These are phyloP conservation scores for Pristionchus pacificus DNA, from an alignment of 1,140 invertebrate genomes.

Conservation along the genomic window DNA sequence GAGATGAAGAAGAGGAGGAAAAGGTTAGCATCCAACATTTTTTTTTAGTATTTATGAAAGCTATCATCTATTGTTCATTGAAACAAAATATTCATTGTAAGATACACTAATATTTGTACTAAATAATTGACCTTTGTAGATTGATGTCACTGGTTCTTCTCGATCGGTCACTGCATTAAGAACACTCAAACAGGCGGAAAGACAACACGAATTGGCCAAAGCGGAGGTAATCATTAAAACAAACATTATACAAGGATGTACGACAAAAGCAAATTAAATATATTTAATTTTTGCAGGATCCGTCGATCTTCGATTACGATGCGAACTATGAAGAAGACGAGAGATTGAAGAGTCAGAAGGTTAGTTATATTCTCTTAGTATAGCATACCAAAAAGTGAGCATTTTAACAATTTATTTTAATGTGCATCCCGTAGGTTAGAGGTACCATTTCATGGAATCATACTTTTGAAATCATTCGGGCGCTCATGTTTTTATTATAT, in stretches of 20 bases:
- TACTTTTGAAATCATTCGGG: too few relatives aligned
- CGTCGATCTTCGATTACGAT: conserved; percentile 40
- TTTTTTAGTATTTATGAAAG: background rate
- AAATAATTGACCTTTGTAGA: conserved; percentile 8
- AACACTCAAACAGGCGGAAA: conserved; percentile 26
- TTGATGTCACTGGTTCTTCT: conserved; percentile 14
- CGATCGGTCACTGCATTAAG: conserved; percentile 31
- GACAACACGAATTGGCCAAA: conserved; percentile 28
- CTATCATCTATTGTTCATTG: background rate
- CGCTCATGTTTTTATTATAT: too few relatives aligned
- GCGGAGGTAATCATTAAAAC: too few relatives aligned
- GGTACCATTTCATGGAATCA: too few relatives aligned
- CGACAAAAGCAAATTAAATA: background rate
- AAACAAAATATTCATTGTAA: background rate
- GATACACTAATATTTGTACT: background rate
- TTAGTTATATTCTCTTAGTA: background rate
- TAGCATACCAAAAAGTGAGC: background rate
- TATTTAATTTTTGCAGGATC: conserved; percentile 16
- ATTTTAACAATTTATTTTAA: too few relatives aligned
- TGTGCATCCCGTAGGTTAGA: too few relatives aligned
- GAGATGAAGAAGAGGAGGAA: conserved; percentile 37
- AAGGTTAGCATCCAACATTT: background rate
- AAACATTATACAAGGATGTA: too few relatives aligned
- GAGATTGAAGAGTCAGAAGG: conserved; percentile 29
- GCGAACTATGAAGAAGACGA: conserved; percentile 34